Conservation (phyloP, 2,797 vertebrate genomes). For the Caiman crocodilus region DNA sequence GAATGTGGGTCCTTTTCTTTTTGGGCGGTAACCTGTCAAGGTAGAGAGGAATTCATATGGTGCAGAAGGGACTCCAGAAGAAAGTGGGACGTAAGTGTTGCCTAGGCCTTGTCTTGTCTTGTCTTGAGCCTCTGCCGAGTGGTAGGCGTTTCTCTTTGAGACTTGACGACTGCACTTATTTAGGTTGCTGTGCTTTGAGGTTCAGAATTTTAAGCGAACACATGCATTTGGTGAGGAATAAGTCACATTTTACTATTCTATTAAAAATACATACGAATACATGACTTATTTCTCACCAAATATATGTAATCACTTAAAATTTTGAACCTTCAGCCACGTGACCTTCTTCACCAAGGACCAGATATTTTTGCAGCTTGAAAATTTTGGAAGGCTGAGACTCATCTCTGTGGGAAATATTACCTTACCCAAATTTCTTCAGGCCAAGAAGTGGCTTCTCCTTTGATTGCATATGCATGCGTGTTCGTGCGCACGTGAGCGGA, state of each 20-base stretch:
- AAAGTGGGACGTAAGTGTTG: not conserved
- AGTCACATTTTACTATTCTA: no score
- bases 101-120: not conserved
- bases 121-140: slow-evolving; percentile 10
- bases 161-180: slow-evolving; percentile 14
- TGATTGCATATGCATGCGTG: rapidly evolving
- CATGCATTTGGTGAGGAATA: not conserved
- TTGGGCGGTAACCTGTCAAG: not conserved
- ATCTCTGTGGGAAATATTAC: rapidly evolving
- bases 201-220: slow-evolving; percentile 65
- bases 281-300: not conserved
- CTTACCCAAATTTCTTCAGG: not conserved
- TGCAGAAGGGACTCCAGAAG: not conserved
- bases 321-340: no score
- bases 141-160: slow-evolving; percentile 26
- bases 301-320: no score
- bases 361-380: not conserved
- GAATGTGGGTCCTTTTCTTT: not conserved
- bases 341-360: no score
- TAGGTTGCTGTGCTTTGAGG: slow-evolving; percentile 33
- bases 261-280: no score
- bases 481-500: rapidly evolving
- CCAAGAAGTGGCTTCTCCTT: not conserved
- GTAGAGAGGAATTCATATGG: not conserved
- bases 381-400: slow-evolving; percentile 12